Evolutionary conservation across 2,888 invertebrate genomes (phyloP).

Genomic region (Philonicus albiceps): DNA sequence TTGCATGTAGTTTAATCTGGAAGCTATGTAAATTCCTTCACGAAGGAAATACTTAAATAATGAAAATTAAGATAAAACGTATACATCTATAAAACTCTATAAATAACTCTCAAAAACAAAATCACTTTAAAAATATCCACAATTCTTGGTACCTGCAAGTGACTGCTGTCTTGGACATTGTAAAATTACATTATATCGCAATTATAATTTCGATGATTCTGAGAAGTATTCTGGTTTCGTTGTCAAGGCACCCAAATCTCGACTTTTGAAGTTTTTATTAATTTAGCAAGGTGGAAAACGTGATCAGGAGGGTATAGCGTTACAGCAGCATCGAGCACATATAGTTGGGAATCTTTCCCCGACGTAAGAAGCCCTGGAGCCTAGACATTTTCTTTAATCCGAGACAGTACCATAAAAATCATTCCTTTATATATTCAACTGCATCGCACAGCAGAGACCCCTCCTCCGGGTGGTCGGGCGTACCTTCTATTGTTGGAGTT

Average conservation of each 20-base stretch:
- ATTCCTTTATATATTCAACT: not conserved
- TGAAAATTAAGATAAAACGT: not conserved
- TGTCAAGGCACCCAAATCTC: not conserved
- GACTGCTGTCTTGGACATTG: not conserved
- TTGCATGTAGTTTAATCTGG: not conserved
- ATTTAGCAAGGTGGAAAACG: not conserved
- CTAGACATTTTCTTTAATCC: conserved; percentile 6
- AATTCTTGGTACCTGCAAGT: not conserved
- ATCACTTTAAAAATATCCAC: not conserved
- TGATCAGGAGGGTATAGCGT: not conserved
- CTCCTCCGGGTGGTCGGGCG: not conserved
- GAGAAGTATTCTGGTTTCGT: not conserved
- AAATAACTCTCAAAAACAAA: not conserved
- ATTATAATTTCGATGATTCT: not conserved
- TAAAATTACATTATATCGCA: not conserved
- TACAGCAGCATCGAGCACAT: not conserved
- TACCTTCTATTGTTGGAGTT: not conserved
- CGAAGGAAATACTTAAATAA: not conserved
- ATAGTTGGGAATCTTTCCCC: not conserved
- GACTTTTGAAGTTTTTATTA: conserved; percentile 10
- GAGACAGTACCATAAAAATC: conserved; percentile 15
- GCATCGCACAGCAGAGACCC: not conserved
- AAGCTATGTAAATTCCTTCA: not conserved
- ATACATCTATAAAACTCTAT: not conserved
- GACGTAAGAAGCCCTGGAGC: not conserved